Percentiles rank a stretch among this genome's conserved stretches.
Evolutionary conservation across 1,140 invertebrate species (phyloP).

Genomic region (Medauroidea extradentata): DNA sequence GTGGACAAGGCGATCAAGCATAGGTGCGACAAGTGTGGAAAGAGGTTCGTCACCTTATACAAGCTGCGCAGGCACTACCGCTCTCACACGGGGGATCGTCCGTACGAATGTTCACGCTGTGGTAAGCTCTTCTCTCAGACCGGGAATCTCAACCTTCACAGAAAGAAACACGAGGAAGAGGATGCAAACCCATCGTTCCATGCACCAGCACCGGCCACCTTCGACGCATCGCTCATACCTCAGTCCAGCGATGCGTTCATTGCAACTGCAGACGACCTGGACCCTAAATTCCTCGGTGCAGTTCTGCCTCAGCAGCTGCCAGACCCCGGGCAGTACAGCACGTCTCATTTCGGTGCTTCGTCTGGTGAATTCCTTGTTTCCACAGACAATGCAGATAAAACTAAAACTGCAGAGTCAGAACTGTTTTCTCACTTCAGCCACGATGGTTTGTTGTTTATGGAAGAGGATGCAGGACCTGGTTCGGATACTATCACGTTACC

Average conservation of each 20-base stretch:
- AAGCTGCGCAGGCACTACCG: conserved; percentile 46
- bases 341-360: background rate
- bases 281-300: conserved; percentile 10
- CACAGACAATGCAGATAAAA: background rate
- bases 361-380: background rate
- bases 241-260: background rate
- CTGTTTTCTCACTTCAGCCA: conserved; percentile 10
- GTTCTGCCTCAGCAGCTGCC: conserved; percentile 8
- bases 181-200: background rate
- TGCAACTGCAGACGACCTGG: background rate
- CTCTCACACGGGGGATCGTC: conserved; percentile 32
- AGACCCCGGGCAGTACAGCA: background rate
- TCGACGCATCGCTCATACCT: background rate
- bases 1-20: conserved; percentile 16
- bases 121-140: conserved; percentile 13
- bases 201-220: background rate
- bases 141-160: conserved; percentile 14
- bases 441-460: conserved; percentile 10
- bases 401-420: background rate
- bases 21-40: conserved; percentile 42
- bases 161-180: conserved; percentile 9
- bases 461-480: background rate
- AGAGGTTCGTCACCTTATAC: conserved; percentile 46
- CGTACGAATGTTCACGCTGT: conserved; percentile 13
- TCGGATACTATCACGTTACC: conserved; percentile 8